A percentile compares a stretch with the other conserved stretches of the same genome.
Conservation (phyloP, 2,113 vertebrate species). For the Oriolus oriolus region DNA sequence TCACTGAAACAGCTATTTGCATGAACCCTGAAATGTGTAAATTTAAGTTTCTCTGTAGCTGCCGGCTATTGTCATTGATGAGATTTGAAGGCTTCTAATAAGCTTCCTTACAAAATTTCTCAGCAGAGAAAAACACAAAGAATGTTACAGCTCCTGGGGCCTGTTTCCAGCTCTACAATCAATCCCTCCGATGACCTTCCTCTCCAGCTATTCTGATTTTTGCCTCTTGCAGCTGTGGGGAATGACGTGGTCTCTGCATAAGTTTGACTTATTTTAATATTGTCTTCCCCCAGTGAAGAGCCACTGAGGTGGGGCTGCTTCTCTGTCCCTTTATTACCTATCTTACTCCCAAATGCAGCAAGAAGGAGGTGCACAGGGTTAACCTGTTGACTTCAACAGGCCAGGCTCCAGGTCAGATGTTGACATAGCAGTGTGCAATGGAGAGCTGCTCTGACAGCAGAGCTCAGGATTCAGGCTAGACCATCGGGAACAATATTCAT, state of each 20-base stretch:
- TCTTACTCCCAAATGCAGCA: background rate
- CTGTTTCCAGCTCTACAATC: background rate
- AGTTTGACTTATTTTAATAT: background rate
- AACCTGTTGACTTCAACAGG: background rate
- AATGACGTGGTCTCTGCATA: background rate
- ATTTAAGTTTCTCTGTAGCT: background rate
- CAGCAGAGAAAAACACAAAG: background rate
- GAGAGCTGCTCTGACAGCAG: background rate
- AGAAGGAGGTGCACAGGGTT: background rate
- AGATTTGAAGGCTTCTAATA: background rate
- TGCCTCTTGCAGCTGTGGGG: background rate
- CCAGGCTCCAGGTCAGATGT: background rate
- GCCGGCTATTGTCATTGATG: background rate
- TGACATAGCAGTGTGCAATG: background rate
- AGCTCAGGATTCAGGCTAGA: background rate
- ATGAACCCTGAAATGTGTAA: background rate
- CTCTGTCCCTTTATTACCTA: background rate
- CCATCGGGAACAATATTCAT: fast-evolving
- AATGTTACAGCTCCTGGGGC: background rate
- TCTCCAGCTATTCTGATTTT: background rate
- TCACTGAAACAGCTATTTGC: background rate
- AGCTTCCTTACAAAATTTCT: background rate
- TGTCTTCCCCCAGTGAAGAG: background rate
- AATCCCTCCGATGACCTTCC: background rate
- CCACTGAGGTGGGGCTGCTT: background rate